Evolutionary conservation across 1,140 invertebrate genomes (phyloP).

Genomic region (Dendrolimus punctatus): DNA sequence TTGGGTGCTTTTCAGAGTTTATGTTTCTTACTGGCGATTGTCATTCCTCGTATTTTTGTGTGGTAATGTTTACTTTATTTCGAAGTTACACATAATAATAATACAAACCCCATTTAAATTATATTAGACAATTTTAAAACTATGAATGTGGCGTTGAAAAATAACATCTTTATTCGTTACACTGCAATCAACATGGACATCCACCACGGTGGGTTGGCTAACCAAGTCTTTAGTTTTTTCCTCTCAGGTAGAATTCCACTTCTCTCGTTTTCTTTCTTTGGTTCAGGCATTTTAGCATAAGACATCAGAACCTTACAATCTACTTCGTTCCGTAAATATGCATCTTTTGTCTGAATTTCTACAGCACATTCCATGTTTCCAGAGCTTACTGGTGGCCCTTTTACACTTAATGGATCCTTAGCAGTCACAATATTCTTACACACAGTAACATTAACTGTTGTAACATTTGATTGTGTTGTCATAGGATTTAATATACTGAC

Average conservation of each 20-base stretch:
- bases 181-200: constrained; percentile 50
- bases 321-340: constrained; percentile 29
- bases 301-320: constrained; percentile 42
- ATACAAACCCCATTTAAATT: too few species aligned
- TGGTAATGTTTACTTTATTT: too few species aligned
- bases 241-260: constrained; percentile 30
- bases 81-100: too few species aligned
- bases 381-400: constrained; percentile 32
- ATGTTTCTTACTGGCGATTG: too few species aligned
- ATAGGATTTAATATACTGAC: background rate
- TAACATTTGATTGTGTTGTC: background rate
- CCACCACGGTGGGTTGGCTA: constrained; percentile 56
- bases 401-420: constrained; percentile 38
- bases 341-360: constrained; percentile 38
- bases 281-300: constrained; percentile 52
- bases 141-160: too few species aligned
- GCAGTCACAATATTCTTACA: constrained; percentile 15
- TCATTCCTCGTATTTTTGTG: too few species aligned
- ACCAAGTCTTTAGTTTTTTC: constrained; percentile 45
- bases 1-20: too few species aligned
- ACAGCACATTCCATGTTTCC: constrained; percentile 44
- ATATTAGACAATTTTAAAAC: too few species aligned
- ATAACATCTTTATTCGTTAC: constrained; percentile 6
- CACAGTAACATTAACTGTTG: constrained; percentile 15
- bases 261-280: constrained; percentile 28